phyloP scores from a whole-genome alignment of 1,140 invertebrate genomes.

The Leptopilina boulardi region DNA sequence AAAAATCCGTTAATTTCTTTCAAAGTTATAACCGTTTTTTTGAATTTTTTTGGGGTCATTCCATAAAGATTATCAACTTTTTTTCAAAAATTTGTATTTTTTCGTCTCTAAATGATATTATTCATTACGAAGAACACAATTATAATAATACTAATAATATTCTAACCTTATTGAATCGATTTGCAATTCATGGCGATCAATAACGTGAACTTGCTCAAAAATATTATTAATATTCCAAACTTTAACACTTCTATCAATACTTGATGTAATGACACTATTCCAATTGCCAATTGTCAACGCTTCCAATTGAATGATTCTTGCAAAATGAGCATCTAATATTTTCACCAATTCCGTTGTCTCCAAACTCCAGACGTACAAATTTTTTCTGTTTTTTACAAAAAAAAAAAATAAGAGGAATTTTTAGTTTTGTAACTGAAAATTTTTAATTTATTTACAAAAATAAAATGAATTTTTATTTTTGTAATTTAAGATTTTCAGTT shows the following conservation, averaged over 20 bases:
- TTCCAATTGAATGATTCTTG: constrained; percentile 94
- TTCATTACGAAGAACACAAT: no score
- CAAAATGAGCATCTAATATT: constrained; percentile 97
- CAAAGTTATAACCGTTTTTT: no score
- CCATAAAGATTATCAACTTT: no score
- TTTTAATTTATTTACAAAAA: no score
- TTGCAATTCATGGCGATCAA: constrained; percentile 96
- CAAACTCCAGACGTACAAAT: constrained; percentile 95
- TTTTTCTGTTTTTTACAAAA: constrained; percentile 82
- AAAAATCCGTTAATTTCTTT: no score
- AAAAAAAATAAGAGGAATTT: background rate
- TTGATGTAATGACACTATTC: constrained; percentile 97
- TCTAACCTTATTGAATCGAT: constrained; percentile 92
- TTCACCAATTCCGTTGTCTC: constrained; percentile 88
- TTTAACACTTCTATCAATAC: constrained; percentile 98
- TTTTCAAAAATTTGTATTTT: no score
- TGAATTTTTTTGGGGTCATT: no score
- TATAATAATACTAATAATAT: no score
- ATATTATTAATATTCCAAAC: constrained; percentile 99
- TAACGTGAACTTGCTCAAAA: constrained; percentile 97
- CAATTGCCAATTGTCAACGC: constrained; percentile 90
- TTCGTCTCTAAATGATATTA: no score
- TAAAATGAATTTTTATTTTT: background rate
- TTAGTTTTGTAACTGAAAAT: background rate
- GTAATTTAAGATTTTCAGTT: no score